phyloP scores from a whole-genome alignment of 2,113 vertebrate species.

The Aramus guarauna region DNA sequence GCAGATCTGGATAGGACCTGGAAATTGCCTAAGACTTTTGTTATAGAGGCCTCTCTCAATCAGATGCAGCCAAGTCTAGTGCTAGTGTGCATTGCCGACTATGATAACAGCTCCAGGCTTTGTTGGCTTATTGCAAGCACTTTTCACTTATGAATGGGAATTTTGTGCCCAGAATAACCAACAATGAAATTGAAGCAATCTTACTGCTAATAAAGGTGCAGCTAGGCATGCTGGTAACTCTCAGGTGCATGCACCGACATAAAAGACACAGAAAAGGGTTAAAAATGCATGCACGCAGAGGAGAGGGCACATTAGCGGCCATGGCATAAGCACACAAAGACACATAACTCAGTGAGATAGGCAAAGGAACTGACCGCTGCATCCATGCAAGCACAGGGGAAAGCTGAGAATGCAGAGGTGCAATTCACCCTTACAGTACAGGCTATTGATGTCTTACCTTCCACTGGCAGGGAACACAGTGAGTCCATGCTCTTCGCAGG shows the following conservation, averaged over 20 bases:
- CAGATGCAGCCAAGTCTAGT: not conserved
- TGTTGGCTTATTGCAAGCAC: not conserved
- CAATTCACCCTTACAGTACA: not conserved
- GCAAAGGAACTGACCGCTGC: not conserved
- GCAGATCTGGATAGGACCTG: not conserved
- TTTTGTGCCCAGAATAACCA: not conserved
- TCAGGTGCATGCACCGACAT: not conserved
- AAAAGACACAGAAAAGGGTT: not conserved
- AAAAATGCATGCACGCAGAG: not conserved
- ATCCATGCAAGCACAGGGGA: not conserved
- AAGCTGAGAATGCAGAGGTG: not conserved
- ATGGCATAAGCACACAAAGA: not conserved
- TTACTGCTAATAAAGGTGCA: not conserved
- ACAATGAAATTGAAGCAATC: not conserved
- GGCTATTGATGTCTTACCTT: slow-evolving; percentile 76
- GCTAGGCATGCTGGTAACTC: not conserved
- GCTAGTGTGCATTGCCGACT: not conserved
- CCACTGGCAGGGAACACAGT: slow-evolving; percentile 87
- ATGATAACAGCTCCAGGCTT: not conserved
- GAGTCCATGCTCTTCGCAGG: slow-evolving; percentile 99
- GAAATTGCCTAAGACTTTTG: not conserved
- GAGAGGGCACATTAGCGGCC: not conserved
- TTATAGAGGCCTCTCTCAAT: not conserved
- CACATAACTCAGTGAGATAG: not conserved
- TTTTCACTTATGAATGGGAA: not conserved